A percentile compares a stretch with the other conserved stretches of the same genome.
Evolutionary conservation across 2,888 invertebrate genomes (phyloP).

Genomic region (Drosophila affinis): DNA sequence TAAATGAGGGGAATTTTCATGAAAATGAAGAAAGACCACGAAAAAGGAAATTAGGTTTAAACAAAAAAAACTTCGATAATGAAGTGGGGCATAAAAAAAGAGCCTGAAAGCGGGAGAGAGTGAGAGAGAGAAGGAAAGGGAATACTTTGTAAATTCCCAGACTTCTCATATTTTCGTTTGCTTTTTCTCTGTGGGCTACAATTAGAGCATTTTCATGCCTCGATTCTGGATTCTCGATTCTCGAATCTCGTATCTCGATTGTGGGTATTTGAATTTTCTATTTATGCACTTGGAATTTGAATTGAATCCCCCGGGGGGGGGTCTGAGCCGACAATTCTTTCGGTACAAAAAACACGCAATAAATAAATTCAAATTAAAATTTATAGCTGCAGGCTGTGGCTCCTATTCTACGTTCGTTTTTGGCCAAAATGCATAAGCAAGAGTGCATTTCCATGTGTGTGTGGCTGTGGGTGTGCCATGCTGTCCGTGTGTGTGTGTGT

Average conservation of each 20-base stretch:
- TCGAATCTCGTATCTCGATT: no score
- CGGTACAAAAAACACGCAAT: neutral
- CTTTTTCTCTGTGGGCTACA: no score
- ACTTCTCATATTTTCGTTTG: no score
- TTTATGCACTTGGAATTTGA: neutral
- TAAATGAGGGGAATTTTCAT: neutral
- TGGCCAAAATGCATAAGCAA: conserved; percentile 28
- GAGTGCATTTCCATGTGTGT: neutral
- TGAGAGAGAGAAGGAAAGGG: no score
- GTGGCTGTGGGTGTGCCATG: neutral
- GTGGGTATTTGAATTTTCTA: no score
- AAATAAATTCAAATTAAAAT: conserved; percentile 7
- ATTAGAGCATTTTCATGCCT: no score
- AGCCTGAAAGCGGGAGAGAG: no score
- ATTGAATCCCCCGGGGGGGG: neutral
- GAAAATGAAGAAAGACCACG: neutral
- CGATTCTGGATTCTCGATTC: no score
- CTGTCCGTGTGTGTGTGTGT: conserved; percentile 2
- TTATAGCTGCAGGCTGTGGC: neutral
- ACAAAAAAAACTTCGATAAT: neutral
- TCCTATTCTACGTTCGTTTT: no score
- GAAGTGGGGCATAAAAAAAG: neutral
- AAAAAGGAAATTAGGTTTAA: no score
- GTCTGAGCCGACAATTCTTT: no score
- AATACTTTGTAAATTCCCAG: no score